phyloP scores from a whole-genome alignment of 2,797 vertebrate genomes.

The Glyptemys insculpta region DNA sequence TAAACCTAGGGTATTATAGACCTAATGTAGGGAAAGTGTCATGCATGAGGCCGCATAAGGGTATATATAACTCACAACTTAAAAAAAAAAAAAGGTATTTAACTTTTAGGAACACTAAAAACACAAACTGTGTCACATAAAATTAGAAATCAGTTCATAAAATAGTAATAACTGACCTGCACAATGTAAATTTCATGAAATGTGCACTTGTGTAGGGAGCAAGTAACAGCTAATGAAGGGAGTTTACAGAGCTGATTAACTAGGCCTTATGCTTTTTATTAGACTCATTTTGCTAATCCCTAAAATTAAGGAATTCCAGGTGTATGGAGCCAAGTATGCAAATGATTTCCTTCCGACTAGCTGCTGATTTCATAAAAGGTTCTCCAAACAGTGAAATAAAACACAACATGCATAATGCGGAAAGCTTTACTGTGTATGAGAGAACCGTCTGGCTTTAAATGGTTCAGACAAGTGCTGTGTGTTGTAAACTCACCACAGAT shows the following conservation, averaged over 20 bases:
- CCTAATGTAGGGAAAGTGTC: constrained; percentile 46
- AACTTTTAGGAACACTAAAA: constrained; percentile 77
- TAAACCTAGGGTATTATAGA: constrained; percentile 2
- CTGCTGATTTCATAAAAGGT: constrained; percentile 83
- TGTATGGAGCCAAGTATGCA: constrained; percentile 85
- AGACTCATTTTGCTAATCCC: constrained; percentile 85
- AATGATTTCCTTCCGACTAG: constrained; percentile 83
- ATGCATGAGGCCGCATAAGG: constrained; percentile 43
- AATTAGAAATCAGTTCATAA: constrained; percentile 83
- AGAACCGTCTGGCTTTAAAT: constrained; percentile 78
- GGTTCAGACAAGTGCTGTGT: constrained; percentile 67
- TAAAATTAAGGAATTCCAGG: constrained; percentile 87
- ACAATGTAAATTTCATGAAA: constrained; percentile 81
- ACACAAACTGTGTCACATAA: constrained; percentile 78
- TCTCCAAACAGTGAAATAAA: constrained; percentile 81
- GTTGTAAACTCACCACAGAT: constrained; percentile 77
- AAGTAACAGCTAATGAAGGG: constrained; percentile 81
- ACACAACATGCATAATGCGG: constrained; percentile 68
- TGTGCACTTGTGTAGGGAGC: constrained; percentile 65
- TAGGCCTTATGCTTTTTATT: constrained; percentile 83
- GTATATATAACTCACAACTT: constrained; percentile 44
- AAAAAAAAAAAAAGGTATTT: constrained; percentile 59
- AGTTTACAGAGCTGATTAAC: constrained; percentile 84
- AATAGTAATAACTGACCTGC: constrained; percentile 78
- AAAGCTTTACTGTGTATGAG: constrained; percentile 71